Conservation (phyloP, 2,113 vertebrate genomes). For the Pterocles burchelli region DNA sequence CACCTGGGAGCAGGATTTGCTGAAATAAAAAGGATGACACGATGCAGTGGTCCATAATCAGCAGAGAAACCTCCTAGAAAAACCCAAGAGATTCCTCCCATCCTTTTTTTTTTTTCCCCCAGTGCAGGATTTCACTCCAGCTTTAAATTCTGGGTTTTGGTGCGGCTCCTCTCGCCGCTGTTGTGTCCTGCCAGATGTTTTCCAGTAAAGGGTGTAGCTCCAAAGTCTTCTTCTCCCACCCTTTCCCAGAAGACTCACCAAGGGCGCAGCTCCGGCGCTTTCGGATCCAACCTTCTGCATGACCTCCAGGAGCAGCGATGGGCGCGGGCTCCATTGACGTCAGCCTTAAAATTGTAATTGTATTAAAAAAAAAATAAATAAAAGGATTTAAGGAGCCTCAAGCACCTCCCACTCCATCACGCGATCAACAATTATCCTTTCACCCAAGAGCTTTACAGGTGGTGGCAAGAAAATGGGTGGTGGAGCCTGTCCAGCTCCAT, state of each 20-base stretch:
- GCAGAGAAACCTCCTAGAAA: background rate
- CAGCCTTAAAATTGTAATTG: background rate
- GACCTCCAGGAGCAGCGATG: background rate
- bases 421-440: background rate
- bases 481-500: background rate
- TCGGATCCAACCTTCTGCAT: background rate
- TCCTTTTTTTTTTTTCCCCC: too few species aligned
- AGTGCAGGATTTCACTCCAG: background rate
- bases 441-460: background rate
- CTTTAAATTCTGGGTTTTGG: background rate
- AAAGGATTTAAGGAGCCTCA: background rate
- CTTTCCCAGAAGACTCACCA: background rate
- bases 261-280: background rate
- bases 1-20: background rate
- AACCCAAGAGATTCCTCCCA: background rate
- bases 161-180: background rate
- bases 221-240: background rate
- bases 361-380: background rate
- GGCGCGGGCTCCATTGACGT: background rate
- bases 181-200: background rate
- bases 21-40: background rate
- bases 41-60: background rate
- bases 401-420: background rate
- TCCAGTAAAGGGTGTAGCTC: background rate
- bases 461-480: background rate